Evolutionary conservation across 2,888 invertebrate genomes (phyloP).

Genomic region (Pimpla rufipes): DNA sequence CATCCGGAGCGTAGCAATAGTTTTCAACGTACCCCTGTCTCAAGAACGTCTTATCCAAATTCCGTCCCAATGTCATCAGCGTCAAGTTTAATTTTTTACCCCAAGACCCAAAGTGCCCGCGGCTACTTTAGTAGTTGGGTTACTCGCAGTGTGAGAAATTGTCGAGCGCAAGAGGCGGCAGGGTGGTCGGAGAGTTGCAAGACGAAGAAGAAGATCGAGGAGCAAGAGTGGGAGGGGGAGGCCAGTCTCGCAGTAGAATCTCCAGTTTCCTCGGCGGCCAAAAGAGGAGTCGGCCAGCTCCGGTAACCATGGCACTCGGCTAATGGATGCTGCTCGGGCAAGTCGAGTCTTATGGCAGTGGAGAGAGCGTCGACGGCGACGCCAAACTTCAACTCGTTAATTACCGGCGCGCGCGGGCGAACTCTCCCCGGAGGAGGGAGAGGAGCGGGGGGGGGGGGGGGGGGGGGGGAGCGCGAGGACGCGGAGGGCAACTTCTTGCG

Average conservation of each 20-base stretch:
- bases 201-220: constrained; percentile 32
- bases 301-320: constrained; percentile 82
- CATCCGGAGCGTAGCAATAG: not conserved
- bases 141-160: constrained; percentile 66
- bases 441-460: constrained; percentile 73
- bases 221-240: constrained; percentile 60
- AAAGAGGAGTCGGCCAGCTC: constrained; percentile 79
- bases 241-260: constrained; percentile 61
- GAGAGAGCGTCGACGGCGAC: constrained; percentile 76
- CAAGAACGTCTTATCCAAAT: not conserved
- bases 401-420: constrained; percentile 81
- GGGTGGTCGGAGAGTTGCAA: not conserved
- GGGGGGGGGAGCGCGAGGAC: constrained; percentile 53
- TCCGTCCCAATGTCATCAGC: not conserved
- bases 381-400: constrained; percentile 86
- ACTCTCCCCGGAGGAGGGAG: constrained; percentile 32
- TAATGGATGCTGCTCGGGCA: constrained; percentile 82
- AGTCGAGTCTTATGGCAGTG: constrained; percentile 65
- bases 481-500: constrained; percentile 79
- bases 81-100: constrained; percentile 1
- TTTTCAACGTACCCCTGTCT: not conserved
- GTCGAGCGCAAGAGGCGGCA: constrained; percentile 19
- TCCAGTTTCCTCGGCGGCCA: constrained; percentile 80
- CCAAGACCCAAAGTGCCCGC: constrained; percentile 7
- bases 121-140: constrained; percentile 37